Evolutionary conservation across 2,888 invertebrate genomes (phyloP).

Genomic region (Rhaphigaster nebulosa): DNA sequence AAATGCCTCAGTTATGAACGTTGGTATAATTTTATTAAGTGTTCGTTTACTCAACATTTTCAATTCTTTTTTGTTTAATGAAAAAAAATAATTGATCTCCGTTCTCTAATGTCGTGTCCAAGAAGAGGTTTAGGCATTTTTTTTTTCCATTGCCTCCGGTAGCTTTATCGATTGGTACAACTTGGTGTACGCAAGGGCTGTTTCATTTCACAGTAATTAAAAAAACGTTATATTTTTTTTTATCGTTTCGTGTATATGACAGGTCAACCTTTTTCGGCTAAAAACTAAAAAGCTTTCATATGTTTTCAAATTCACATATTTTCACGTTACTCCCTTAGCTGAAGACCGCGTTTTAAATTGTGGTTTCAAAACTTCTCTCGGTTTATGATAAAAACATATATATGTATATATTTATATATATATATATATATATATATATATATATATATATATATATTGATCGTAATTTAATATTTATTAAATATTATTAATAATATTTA

Average conservation of each 20-base stretch:
- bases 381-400: too few relatives aligned
- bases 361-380: too few relatives aligned
- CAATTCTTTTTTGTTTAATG: background rate
- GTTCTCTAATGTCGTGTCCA: background rate
- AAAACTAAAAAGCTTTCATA: background rate
- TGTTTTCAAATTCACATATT: background rate
- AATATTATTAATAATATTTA: too few relatives aligned
- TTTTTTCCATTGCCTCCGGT: background rate
- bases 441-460: too few relatives aligned
- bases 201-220: background rate
- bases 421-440: too few relatives aligned
- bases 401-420: too few relatives aligned
- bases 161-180: background rate
- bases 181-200: background rate
- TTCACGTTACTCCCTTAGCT: too few relatives aligned
- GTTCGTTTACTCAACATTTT: too few relatives aligned
- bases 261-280: background rate
- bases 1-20: background rate
- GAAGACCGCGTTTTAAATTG: too few relatives aligned
- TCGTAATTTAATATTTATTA: too few relatives aligned
- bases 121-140: background rate
- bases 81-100: background rate
- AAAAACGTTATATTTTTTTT: background rate
- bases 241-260: background rate
- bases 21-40: too few relatives aligned